Base-by-base conservation (phyloP, 2,888 invertebrate genomes). In the Theretra japonica region DNA sequence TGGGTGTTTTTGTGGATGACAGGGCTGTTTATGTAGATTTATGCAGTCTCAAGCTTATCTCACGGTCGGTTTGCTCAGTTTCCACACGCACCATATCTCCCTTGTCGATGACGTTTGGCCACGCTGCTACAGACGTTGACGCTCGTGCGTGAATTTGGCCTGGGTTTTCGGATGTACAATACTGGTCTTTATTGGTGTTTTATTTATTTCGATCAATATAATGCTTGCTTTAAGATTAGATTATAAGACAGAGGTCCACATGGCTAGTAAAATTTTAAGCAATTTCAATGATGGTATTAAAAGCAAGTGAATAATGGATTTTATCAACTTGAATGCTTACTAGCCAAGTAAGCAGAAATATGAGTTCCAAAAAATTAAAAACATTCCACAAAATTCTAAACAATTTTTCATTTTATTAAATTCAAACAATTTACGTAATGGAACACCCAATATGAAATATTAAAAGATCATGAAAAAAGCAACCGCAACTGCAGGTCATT, bases 1-100 rank as follows among this genome's bases (percentile, higher is more conserved):
- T 70, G 62, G 48, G 70, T 70, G 70, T 62, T 70, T 70, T 70
- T 70, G 70, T 53, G 60, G 62, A 33, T 68, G 68, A 60, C 68
- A 71, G 48, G 62, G 57, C 77, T 82, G 79, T 82, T 85, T 89
- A 93, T 91, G 91, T 85, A 90, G 88, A 93, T 90, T 88, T 88
- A 90, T 90, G 89, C 89, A 87, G 87, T 87, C 88, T 89, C 85
- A 84, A 83, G 89, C 88, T 90, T 91, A 92, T 92, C 89, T 86
- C 84, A 85, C 85, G 88, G 86, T 86, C 80, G 83, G 89, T 90
- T 91, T 90, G 87, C 84, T 82, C 88, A 90, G 89, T 88, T 86
- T 82, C 80, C 82, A 77, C 80, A 86, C 84, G 86, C 82, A 86
- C 85, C 88, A 88, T 91, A 90, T 90, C 89, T 88, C 84, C 79